Conservation (phyloP, 2,797 vertebrate genomes). For the Peromyscus nudipes region DNA sequence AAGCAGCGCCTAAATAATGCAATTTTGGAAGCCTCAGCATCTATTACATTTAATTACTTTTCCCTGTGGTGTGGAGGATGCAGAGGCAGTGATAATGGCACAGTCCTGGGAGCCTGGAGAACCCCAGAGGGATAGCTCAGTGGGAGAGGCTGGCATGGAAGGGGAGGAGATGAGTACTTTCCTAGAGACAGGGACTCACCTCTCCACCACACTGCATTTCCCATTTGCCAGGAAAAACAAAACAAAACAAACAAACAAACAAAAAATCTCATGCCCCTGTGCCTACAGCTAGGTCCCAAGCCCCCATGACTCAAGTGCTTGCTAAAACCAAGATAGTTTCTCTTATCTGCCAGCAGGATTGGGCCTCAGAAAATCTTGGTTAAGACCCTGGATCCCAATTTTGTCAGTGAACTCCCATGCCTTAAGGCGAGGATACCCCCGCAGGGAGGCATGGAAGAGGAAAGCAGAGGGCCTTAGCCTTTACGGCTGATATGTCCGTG, state of each 20-base stretch:
- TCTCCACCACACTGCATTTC: accelerated
- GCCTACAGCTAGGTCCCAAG: not conserved
- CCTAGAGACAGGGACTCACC: not conserved
- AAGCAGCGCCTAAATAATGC: conserved; percentile 50
- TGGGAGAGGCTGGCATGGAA: accelerated
- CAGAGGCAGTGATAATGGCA: not conserved
- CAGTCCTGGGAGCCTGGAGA: not conserved
- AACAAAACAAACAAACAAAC: too few species aligned
- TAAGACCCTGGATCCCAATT: too few species aligned
- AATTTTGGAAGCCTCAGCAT: conserved; percentile 41
- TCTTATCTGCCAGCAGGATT: accelerated
- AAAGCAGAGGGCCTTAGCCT: accelerated
- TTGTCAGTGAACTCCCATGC: not conserved
- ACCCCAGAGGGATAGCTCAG: not conserved
- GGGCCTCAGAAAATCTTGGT: not conserved
- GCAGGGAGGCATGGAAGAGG: too few species aligned
- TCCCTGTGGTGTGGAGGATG: not conserved
- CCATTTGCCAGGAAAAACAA: accelerated
- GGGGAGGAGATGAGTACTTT: not conserved
- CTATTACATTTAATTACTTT: conserved; percentile 70
- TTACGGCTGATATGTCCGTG: accelerated
- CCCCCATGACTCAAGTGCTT: accelerated
- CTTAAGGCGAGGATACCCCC: accelerated
- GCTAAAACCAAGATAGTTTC: too few species aligned
- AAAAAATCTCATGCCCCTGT: accelerated